These are phyloP conservation scores for Papilio gigon DNA, from an alignment of 2,888 invertebrate genomes.

Conservation along the genomic window DNA sequence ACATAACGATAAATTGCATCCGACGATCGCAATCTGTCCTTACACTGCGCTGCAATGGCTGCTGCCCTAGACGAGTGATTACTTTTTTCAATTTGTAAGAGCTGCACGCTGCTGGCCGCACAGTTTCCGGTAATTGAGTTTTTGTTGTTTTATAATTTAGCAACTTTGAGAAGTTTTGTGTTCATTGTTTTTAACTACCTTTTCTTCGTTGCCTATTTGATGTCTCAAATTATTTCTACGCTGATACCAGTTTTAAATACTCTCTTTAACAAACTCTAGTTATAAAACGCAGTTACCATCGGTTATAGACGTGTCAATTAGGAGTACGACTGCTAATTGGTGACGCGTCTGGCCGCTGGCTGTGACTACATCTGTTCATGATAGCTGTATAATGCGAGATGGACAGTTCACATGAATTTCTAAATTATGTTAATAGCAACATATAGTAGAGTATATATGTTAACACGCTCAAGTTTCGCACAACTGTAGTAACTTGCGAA, in stretches of 20 bases:
- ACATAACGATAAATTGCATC: slow-evolving; percentile 45
- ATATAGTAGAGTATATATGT: not conserved
- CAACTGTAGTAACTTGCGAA: not conserved
- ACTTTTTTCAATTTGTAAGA: slow-evolving; percentile 1
- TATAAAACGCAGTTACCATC: not conserved
- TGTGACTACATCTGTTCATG: not conserved
- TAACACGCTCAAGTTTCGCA: not conserved
- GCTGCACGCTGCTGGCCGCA: slow-evolving; percentile 16
- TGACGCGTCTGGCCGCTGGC: not conserved
- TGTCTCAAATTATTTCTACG: not conserved
- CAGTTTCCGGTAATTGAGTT: slow-evolving; percentile 12
- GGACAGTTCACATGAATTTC: not conserved
- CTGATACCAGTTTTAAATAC: not conserved
- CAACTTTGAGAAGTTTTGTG: not conserved
- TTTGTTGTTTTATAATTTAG: slow-evolving; percentile 7
- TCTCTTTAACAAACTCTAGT: not conserved
- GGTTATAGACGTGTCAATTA: slow-evolving; percentile 1
- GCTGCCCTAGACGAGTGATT: slow-evolving; percentile 15
- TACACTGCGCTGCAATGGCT: slow-evolving; percentile 28
- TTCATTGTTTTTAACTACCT: not conserved
- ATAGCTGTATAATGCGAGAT: not conserved
- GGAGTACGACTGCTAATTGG: not conserved
- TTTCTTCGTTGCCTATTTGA: not conserved
- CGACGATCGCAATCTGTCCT: slow-evolving; percentile 33
- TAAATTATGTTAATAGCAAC: too few relatives aligned